Evolutionary conservation across 1,140 invertebrate species (phyloP), one percentile per base, ranked within the genome.

Genomic region (Brachionus rubens): DNA sequence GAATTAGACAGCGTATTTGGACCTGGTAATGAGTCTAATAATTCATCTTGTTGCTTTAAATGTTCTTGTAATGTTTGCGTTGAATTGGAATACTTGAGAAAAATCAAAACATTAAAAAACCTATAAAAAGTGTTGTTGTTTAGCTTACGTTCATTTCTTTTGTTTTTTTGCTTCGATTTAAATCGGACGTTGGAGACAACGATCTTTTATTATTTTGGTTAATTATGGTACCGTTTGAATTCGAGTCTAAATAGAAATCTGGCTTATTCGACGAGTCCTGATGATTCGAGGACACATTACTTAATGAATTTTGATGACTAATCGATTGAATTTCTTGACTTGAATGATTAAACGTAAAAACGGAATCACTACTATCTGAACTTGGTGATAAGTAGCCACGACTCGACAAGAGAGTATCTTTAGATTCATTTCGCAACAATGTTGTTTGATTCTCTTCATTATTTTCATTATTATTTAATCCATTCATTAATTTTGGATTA

Each of bases 341-440:
- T 36, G 33, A 5, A 5, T 50, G 30, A 48, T 50, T 36, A 54
- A 50, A 72, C n/a, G 28, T 21, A 54, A 72, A 72, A 14, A 50
- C 16, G 1, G 24, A 36, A 40, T 72, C 68, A 26, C 30, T 54
- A n/a, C 46, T 72, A 24, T 72, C 68, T 41, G 68, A 72, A 33
- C 68, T 72, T 9, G 68, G 68, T 12, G 68, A 72, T n/a, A 72
- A 26, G 50, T 50, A 50, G 24, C 33, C 68, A 19, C 46, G 43
- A 72, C 50, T 72, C 9, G 21, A 7, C 1, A 72, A 12, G 1
- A 72, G n/a, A 40, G 26, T 50, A 40, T 72, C 68, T 54, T 72
- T 72, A 16, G 43, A 48, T 33, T 72, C 68, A 33, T 50, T 50
- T 54, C 40, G 36, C 10, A 26, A 14, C 4, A n/a, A 21, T 33